These are phyloP conservation scores for Eurystomus gularis DNA, from an alignment of 2,113 vertebrate species.

Conservation along the genomic window DNA sequence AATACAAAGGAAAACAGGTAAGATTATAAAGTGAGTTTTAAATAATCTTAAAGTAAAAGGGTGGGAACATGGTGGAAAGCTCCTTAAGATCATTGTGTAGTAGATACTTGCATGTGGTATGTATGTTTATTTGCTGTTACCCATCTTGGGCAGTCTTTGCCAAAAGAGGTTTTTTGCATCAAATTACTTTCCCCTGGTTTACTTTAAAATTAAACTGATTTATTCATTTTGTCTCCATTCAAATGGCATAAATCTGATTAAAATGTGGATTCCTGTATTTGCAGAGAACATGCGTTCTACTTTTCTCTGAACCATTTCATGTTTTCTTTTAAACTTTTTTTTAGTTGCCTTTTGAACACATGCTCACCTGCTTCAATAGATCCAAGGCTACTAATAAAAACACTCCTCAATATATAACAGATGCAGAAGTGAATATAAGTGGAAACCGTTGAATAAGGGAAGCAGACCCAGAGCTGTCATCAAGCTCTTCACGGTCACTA, in stretches of 20 bases:
- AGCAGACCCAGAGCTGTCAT: slow-evolving; percentile 67
- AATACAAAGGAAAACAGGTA: background rate
- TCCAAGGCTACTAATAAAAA: slow-evolving; percentile 48
- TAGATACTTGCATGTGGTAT: background rate
- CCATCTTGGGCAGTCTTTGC: background rate
- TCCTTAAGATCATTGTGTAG: background rate
- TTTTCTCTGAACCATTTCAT: background rate
- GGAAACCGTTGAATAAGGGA: slow-evolving; percentile 65
- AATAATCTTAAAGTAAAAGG: background rate
- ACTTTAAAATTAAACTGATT: background rate
- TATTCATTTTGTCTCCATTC: background rate
- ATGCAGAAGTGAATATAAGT: slow-evolving; percentile 66
- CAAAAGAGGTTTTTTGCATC: background rate
- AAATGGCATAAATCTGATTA: background rate
- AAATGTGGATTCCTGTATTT: background rate
- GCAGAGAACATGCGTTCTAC: background rate
- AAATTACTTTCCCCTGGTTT: background rate
- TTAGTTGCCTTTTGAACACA: background rate
- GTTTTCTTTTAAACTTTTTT: background rate
- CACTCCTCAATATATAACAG: slow-evolving; percentile 58
- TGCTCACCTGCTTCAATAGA: slow-evolving; percentile 31
- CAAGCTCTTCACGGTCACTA: slow-evolving; percentile 64
- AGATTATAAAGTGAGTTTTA: background rate
- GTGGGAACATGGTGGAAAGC: background rate
- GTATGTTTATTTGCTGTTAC: background rate